Base-by-base conservation (phyloP, 2,888 invertebrate species). In the Cyrtodaria siliqua region DNA sequence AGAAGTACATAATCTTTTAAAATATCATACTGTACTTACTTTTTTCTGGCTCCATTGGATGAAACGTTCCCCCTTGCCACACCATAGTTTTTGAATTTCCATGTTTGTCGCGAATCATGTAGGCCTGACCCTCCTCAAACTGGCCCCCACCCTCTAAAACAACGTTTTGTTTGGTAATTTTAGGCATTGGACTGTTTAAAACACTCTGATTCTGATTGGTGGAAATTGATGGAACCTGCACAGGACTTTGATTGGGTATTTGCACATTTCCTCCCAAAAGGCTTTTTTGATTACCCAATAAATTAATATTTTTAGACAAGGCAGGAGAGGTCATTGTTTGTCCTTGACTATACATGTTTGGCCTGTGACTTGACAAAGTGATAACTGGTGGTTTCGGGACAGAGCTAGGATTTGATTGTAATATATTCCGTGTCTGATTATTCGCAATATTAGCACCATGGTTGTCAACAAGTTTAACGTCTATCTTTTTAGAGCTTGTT, bases 81-180 rank as follows among this genome's bases (percentile, higher is more conserved):
- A 77, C n/a, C 80, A 73, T 80, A 42, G 68, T 80, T 57, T 53
- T 61, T 18, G 68, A 47, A 18, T 69, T 59, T 40, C 84, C 82
- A 20, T 74, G 29, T 16, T 55, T 61, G 57, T 75, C 68, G 2
- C 61, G 60, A 16, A 84, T 74, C 20, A 84, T 49, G 63, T 84
- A 84, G 9, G 75, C 75, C 53, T 74, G 75, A 2, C 77, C 79
- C 16, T 81, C 72, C 61, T 81, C 72, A 66, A 82, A 78, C 47
- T 85, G 68, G 14, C 79, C 81, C 27, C 85, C 83, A 18, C 79
- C 75, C 55, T 75, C 78, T 9, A 82, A 38, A 12, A 73, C 70
- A 2, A 82, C 84, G 50, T 77, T 77, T 14, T 60, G 50, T 33
- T 67, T 71, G 50, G 47, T 62, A 12, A 64, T 66, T 38, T 64